Base-by-base conservation (phyloP, 2,113 vertebrate genomes). In the Festucalex cinctus region DNA sequence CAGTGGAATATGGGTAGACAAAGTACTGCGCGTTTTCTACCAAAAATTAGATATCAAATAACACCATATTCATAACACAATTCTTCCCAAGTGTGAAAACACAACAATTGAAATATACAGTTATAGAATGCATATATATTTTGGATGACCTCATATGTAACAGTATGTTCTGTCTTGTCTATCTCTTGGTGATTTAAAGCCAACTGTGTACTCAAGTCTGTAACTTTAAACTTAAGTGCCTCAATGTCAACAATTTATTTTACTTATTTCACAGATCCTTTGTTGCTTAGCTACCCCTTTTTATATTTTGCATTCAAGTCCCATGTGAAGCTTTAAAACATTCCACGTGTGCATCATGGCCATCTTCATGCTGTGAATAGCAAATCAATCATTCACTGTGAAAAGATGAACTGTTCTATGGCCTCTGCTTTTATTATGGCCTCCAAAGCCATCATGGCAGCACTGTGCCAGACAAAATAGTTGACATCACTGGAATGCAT, bases 361-460 rank as follows among this genome's bases (percentile, higher is more conserved):
- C 76, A 81, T 72, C 56, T 76, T 60, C 54, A 44, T 76, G n/a
- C 32, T 36, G 69, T 68, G 70, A 79, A 81, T 44, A 65, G 72
- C 76, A 71, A 81, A 82, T 86, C 81, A 86, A 81, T 87, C 77
- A 80, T 78, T 62, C 63, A 20, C 63, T 74, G 73, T 69, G 46
- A 19, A 78, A 68, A 81, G 79, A 75, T 84, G 76, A 83, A 79
- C 66, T 41, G 69, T 83, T 63, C 74, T 66, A 39, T 82, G 74
- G 76, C 76, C 76, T 80, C 59, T 3, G 1, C 56, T 2, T 3
- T 66, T 61, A 65, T 49, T 61, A 48, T 68, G 68, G 53, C 69
- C 12, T 58, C 49, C 17, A 78, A 62, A 62, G 54, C 59, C 48
- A 12, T 61, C 28, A 24, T 66, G 43, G 48, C 32, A 61, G 61